A percentile compares a stretch with the other conserved stretches of the same genome.
These are phyloP conservation scores for Dasysyrphus tricinctus DNA, from an alignment of 2,888 invertebrate species.

Conservation along the genomic window DNA sequence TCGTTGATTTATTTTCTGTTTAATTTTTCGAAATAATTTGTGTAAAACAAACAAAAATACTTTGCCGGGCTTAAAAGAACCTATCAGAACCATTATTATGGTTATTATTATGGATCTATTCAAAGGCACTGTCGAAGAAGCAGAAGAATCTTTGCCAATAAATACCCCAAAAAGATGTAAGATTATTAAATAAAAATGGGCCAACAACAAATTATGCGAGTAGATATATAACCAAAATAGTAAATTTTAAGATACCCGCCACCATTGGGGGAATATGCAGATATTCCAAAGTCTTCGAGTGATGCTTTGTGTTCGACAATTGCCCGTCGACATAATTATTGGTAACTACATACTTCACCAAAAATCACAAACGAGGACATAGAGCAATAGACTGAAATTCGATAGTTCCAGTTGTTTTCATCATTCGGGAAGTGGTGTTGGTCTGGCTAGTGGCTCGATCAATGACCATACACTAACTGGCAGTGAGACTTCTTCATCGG, in stretches of 20 bases:
- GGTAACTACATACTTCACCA: slow-evolving; percentile 60
- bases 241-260: slow-evolving; percentile 80
- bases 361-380: slow-evolving; percentile 79
- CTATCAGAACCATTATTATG: too few species aligned
- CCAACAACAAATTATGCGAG: too few species aligned
- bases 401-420: slow-evolving; percentile 83
- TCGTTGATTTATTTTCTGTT: too few species aligned
- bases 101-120: too few species aligned
- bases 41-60: too few species aligned
- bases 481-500: slow-evolving; percentile 81
- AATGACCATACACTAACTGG: slow-evolving; percentile 81
- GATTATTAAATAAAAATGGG: too few species aligned
- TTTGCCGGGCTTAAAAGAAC: too few species aligned
- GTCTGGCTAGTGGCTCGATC: slow-evolving; percentile 76
- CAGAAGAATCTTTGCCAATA: too few species aligned
- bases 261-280: slow-evolving; percentile 72
- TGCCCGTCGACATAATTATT: slow-evolving; percentile 51
- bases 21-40: too few species aligned
- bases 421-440: slow-evolving; percentile 78
- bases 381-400: slow-evolving; percentile 83
- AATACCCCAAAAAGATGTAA: too few species aligned
- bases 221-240: too few species aligned
- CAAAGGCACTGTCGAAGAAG: too few species aligned
- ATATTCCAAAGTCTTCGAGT: slow-evolving; percentile 68
- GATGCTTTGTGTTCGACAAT: slow-evolving; percentile 51